Evolutionary conservation across 2,888 invertebrate genomes (phyloP).

Genomic region (Andricus quercusramuli): DNA sequence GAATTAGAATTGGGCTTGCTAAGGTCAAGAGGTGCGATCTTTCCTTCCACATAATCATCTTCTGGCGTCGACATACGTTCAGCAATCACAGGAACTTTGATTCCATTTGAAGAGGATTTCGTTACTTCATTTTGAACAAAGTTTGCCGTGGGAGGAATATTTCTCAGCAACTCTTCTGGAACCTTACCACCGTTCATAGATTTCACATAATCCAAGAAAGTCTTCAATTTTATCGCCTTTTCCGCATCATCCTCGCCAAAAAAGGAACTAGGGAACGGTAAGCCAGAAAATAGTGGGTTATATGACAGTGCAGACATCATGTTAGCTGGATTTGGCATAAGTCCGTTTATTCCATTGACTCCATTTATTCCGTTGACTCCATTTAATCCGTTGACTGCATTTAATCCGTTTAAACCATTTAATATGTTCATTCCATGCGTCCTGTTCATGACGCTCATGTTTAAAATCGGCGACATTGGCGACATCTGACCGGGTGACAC

Average conservation of each 20-base stretch:
- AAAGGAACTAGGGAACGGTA: conserved; percentile 54
- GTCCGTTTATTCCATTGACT: conserved; percentile 44
- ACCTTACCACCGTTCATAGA: background rate
- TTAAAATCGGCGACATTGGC: conserved; percentile 15
- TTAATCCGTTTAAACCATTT: conserved; percentile 47
- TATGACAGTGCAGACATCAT: conserved; percentile 72
- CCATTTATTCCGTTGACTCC: too few relatives aligned
- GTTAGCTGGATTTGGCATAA: conserved; percentile 49
- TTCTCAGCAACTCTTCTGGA: conserved; percentile 16
- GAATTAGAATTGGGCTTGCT: conserved; percentile 20
- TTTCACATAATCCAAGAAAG: background rate
- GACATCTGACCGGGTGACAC: conserved; percentile 39
- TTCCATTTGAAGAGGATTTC: background rate
- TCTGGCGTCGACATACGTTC: background rate
- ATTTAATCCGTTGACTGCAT: too few relatives aligned
- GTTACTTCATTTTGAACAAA: background rate
- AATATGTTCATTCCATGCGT: conserved; percentile 59
- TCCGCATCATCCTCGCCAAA: background rate
- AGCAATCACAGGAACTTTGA: background rate
- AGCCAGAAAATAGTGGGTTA: conserved; percentile 56
- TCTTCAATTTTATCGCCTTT: background rate
- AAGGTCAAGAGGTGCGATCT: too few relatives aligned
- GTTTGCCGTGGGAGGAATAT: background rate
- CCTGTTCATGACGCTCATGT: conserved; percentile 48
- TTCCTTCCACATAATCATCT: conserved; percentile 61